Percentiles rank a stretch among this genome's conserved stretches.
Evolutionary conservation across 2,113 vertebrate species (phyloP).

Genomic region (Neolamprologus longior): DNA sequence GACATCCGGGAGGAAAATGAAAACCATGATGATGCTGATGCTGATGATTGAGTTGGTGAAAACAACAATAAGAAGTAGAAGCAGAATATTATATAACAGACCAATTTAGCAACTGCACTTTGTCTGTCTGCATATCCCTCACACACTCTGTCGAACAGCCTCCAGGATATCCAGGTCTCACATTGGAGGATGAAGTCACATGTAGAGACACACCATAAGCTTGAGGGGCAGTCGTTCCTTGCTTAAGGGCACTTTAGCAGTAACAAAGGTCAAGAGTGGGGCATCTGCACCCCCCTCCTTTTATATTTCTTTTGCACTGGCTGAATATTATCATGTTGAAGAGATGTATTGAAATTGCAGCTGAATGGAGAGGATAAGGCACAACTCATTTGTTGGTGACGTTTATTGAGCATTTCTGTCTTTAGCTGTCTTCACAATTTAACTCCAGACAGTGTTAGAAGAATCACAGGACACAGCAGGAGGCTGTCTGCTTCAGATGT

Average conservation of each 20-base stretch:
- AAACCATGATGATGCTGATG: not conserved
- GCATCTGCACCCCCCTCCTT: not conserved
- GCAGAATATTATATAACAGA: slow-evolving; percentile 38
- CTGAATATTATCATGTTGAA: not conserved
- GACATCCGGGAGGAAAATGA: not conserved
- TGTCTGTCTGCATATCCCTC: slow-evolving; percentile 13
- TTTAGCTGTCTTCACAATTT: not conserved
- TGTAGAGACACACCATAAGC: not conserved
- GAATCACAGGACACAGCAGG: not conserved
- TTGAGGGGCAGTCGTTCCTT: not conserved
- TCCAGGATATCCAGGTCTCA: not conserved
- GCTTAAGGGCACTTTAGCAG: not conserved
- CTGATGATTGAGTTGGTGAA: not conserved
- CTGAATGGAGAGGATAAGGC: not conserved
- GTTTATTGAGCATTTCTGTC: not conserved
- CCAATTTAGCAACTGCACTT: slow-evolving; percentile 29
- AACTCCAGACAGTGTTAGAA: not conserved
- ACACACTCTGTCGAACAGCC: not conserved
- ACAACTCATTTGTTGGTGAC: not conserved
- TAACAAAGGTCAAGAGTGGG: not conserved
- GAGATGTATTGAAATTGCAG: not conserved
- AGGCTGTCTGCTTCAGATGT: not conserved
- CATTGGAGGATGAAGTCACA: not conserved
- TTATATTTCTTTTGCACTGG: not conserved
- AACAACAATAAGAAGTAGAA: not conserved